phyloP scores from a whole-genome alignment of 1,140 invertebrate genomes.

The Cheumatopsyche charites region DNA sequence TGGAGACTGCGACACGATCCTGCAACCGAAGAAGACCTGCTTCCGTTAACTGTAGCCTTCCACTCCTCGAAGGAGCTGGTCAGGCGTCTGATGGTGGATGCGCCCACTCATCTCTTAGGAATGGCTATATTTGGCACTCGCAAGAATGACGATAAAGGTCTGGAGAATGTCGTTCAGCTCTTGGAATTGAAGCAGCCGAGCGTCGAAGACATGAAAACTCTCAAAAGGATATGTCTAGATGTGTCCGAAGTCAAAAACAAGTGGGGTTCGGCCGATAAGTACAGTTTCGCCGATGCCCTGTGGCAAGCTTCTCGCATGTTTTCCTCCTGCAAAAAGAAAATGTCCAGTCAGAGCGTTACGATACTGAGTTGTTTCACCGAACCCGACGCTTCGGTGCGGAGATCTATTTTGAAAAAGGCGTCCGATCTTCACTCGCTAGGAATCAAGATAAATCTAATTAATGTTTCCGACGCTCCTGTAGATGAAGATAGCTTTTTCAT shows the following conservation, averaged over 20 bases:
- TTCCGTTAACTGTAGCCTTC: conserved; percentile 17
- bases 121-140: conserved; percentile 38
- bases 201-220: conserved; percentile 30
- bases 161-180: conserved; percentile 42
- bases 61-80: conserved; percentile 6
- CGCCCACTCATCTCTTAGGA: conserved; percentile 37
- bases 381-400: conserved; percentile 29
- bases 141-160: conserved; percentile 36
- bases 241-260: background rate
- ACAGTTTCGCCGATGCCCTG: conserved; percentile 36
- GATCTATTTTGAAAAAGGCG: conserved; percentile 40
- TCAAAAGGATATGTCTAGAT: conserved; percentile 18
- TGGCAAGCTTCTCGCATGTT: conserved; percentile 42
- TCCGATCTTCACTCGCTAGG: conserved; percentile 29
- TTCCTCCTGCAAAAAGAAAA: conserved; percentile 39
- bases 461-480: conserved; percentile 30
- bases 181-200: conserved; percentile 35
- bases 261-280: conserved; percentile 35
- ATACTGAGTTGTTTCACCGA: conserved; percentile 37
- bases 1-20: conserved; percentile 16
- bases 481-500: conserved; percentile 36
- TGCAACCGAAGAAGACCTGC: background rate
- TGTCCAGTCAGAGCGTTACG: conserved; percentile 25
- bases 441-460: conserved; percentile 38
- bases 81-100: conserved; percentile 37